Percentiles rank a stretch among this genome's conserved stretches.
Conservation (phyloP, 1,140 invertebrate genomes). For the Drosophila prosaltans region DNA sequence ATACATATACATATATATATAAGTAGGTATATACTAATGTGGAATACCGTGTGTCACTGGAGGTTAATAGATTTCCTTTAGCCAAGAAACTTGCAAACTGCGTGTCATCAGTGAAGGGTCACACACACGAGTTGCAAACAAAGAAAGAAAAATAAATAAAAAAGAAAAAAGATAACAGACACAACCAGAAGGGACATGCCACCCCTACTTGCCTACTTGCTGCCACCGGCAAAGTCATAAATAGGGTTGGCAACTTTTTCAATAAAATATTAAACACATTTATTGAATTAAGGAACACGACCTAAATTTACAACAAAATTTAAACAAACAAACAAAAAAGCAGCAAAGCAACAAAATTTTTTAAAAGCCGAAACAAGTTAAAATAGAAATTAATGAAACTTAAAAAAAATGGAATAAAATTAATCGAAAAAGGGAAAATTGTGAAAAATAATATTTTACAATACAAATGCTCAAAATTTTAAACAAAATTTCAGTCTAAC, state of each 20-base stretch:
- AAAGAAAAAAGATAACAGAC: not conserved
- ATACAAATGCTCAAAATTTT: no score
- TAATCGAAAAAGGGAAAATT: no score
- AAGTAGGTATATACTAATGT: constrained; percentile 16
- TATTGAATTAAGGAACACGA: not conserved
- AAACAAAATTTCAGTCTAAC: no score
- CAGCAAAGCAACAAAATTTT: no score
- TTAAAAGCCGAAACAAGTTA: not conserved
- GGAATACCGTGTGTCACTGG: constrained; percentile 65
- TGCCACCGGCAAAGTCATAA: not conserved
- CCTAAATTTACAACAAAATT: not conserved
- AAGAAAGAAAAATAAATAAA: constrained; percentile 2
- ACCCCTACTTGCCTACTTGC: not conserved
- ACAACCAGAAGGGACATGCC: not conserved
- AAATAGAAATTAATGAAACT: not conserved
- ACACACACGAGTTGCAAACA: constrained; percentile 24
- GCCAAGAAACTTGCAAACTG: constrained; percentile 53
- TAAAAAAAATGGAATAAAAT: not conserved
- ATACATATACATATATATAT: constrained; percentile 12
- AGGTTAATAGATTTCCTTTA: constrained; percentile 82
- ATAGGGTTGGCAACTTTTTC: constrained; percentile 7
- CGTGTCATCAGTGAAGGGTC: constrained; percentile 64
- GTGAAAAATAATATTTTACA: no score
- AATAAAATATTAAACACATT: constrained; percentile 7
- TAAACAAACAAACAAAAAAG: not conserved